Conservation (phyloP, 2,113 vertebrate species). For the Climacteris rufus region DNA sequence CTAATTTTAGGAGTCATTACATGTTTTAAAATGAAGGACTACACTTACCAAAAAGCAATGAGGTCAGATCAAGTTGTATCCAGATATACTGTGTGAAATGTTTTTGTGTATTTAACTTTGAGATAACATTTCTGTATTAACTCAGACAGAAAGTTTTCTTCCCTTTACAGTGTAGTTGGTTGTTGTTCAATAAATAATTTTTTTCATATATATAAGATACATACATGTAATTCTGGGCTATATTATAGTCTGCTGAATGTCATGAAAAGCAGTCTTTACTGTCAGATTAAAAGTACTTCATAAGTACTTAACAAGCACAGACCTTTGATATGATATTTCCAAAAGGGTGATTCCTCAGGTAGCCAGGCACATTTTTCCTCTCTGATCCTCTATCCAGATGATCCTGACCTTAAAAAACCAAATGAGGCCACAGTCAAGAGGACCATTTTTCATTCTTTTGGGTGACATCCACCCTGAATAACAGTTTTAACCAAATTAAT, state of each 20-base stretch:
- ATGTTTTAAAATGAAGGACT: not conserved
- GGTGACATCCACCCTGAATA: not conserved
- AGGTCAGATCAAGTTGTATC: not conserved
- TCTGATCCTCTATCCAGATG: not conserved
- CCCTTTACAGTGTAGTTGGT: not conserved
- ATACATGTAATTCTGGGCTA: not conserved
- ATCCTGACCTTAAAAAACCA: not conserved
- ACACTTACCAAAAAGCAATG: not conserved
- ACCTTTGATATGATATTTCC: not conserved
- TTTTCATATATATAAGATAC: not conserved
- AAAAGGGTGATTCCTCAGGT: not conserved
- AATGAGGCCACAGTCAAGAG: not conserved
- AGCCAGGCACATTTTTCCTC: not conserved
- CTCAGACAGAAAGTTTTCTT: not conserved
- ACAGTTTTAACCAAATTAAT: not conserved
- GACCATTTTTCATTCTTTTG: not conserved
- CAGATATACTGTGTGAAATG: not conserved
- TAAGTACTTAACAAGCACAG: not conserved
- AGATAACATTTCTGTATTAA: not conserved
- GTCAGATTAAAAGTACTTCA: not conserved
- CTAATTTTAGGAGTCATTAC: not conserved
- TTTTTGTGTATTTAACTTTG: not conserved
- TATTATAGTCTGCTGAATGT: not conserved
- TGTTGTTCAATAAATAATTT: not conserved
- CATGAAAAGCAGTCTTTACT: not conserved